Evolutionary conservation across 1,140 invertebrate genomes (phyloP).

Genomic region (Leptinotarsa lineolata): DNA sequence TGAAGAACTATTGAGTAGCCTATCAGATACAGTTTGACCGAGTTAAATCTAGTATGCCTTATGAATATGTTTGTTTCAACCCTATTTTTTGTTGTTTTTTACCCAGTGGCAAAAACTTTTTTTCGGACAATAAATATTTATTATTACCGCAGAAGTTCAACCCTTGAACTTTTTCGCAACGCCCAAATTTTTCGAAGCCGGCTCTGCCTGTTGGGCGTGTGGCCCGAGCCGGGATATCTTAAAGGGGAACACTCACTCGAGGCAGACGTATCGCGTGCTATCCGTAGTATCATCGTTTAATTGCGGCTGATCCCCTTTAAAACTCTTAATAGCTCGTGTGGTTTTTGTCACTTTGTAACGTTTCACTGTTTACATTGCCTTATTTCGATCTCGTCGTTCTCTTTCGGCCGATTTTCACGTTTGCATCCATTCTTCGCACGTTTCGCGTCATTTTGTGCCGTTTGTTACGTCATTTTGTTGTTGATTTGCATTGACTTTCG

Average conservation of each 20-base stretch:
- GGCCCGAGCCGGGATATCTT: slow-evolving; percentile 36
- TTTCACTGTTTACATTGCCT: slow-evolving; percentile 37
- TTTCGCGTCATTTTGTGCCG: not conserved
- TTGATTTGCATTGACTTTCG: too few relatives aligned
- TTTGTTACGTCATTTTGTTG: not conserved
- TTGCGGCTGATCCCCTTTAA: slow-evolving; percentile 43
- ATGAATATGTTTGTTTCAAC: too few relatives aligned
- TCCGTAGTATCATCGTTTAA: slow-evolving; percentile 40
- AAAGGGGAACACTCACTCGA: slow-evolving; percentile 37
- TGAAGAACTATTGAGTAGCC: too few relatives aligned
- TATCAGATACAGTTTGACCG: too few relatives aligned
- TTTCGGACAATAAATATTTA: too few relatives aligned
- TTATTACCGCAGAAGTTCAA: too few relatives aligned
- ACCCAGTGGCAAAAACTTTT: too few relatives aligned
- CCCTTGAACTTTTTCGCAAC: too few relatives aligned
- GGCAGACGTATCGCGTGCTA: slow-evolving; percentile 33
- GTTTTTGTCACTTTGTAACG: slow-evolving; percentile 46
- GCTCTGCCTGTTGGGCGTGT: slow-evolving; percentile 39
- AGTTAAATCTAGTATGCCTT: too few relatives aligned
- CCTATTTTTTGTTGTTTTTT: too few relatives aligned
- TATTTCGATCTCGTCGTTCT: slow-evolving; percentile 20
- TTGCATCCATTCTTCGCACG: slow-evolving; percentile 1
- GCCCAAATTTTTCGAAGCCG: slow-evolving; percentile 1
- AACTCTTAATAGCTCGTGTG: slow-evolving; percentile 46
- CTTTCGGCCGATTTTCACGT: slow-evolving; percentile 7